Conservation (phyloP, 2,888 invertebrate species). For the Clostera curtula region DNA sequence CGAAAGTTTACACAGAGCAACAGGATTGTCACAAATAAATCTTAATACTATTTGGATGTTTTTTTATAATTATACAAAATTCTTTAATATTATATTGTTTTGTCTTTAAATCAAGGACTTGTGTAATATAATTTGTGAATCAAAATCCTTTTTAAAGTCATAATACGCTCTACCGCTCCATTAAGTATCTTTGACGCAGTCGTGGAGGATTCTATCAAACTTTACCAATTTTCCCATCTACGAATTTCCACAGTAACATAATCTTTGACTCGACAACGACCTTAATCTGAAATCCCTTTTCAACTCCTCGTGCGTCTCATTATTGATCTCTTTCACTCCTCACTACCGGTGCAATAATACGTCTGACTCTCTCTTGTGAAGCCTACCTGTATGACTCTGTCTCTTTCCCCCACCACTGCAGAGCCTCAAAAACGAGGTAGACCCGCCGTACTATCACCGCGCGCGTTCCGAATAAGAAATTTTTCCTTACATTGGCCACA, state of each 20-base stretch:
- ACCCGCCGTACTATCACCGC: constrained; percentile 57
- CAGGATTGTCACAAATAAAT: too few relatives aligned
- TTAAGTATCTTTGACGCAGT: too few relatives aligned
- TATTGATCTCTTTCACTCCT: constrained; percentile 76
- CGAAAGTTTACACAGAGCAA: too few relatives aligned
- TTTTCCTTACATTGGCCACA: constrained; percentile 54
- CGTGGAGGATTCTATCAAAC: constrained; percentile 1
- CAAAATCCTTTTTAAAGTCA: too few relatives aligned
- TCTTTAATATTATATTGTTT: too few relatives aligned
- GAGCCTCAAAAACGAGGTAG: constrained; percentile 73
- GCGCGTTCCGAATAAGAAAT: constrained; percentile 56
- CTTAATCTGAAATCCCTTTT: constrained; percentile 76
- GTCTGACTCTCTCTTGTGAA: constrained; percentile 34
- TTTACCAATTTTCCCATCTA: constrained; percentile 24
- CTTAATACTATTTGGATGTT: too few relatives aligned
- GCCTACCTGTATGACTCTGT: constrained; percentile 27
- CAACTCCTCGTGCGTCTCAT: constrained; percentile 74
- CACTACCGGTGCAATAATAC: constrained; percentile 73
- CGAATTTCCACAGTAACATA: constrained; percentile 42
- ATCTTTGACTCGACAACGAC: constrained; percentile 71
- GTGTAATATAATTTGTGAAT: too few relatives aligned
- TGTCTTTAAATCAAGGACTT: too few relatives aligned
- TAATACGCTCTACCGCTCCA: too few relatives aligned
- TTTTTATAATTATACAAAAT: too few relatives aligned
- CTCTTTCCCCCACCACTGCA: constrained; percentile 65